Evolutionary conservation across 1,140 invertebrate species (phyloP).

Genomic region (Rhopalosiphum padi): DNA sequence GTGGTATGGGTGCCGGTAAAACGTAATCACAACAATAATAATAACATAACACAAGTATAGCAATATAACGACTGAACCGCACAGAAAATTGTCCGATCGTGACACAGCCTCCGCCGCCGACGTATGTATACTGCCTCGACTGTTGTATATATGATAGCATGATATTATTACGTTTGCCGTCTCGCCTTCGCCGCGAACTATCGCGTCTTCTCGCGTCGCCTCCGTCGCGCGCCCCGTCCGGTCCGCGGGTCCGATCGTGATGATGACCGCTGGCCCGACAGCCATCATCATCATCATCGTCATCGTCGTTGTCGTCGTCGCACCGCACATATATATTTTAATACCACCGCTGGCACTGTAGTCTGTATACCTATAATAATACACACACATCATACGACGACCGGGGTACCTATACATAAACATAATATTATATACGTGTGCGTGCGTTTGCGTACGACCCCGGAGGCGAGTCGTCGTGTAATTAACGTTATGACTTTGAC

Average conservation of each 20-base stretch:
- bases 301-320: not conserved
- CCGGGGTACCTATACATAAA: not conserved
- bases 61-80: not conserved
- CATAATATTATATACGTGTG: not conserved
- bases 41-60: not conserved
- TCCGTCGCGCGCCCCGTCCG: not conserved
- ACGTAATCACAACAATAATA: constrained; percentile 16
- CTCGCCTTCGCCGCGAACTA: not conserved
- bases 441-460: not conserved
- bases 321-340: not conserved
- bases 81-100: constrained; percentile 48
- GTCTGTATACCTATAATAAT: not conserved
- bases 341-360: not conserved
- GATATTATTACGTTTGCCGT: not conserved
- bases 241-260: not conserved
- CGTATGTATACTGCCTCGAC: not conserved
- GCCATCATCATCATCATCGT: not conserved
- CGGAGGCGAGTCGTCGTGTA: constrained; percentile 56
- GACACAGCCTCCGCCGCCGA: constrained; percentile 24
- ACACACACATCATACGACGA: not conserved
- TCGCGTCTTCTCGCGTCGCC: not conserved
- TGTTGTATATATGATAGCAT: not conserved
- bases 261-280: constrained; percentile 14
- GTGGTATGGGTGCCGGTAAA: not conserved
- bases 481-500: constrained; percentile 58